Percentiles rank a stretch among this genome's conserved stretches.
Evolutionary conservation across 1,140 invertebrate genomes (phyloP).

Genomic region (Cryptotermes secundus): DNA sequence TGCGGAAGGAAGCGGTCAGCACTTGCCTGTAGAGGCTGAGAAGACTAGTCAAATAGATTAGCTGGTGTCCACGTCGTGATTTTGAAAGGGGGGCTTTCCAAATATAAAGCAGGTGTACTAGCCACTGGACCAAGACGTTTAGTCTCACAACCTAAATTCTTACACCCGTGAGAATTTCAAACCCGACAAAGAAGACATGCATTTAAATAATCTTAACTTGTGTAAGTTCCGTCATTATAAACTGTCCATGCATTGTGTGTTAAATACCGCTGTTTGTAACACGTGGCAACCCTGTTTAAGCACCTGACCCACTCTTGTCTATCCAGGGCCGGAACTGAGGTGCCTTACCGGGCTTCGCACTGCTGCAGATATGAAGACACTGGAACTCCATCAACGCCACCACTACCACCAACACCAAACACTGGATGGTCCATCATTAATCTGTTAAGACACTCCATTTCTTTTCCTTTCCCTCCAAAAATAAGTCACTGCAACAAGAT

Average conservation of each 20-base stretch:
- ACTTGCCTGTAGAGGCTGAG: too few species aligned
- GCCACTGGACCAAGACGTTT: too few species aligned
- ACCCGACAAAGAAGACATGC: too few species aligned
- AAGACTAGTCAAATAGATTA: too few species aligned
- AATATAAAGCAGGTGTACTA: too few species aligned
- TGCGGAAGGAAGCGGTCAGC: too few species aligned
- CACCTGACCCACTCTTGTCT: background rate
- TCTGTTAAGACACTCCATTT: background rate
- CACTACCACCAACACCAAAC: slow-evolving; percentile 1
- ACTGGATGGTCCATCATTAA: background rate
- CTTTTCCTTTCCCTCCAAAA: background rate
- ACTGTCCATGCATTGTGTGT: background rate
- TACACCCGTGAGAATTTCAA: too few species aligned
- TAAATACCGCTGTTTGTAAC: background rate
- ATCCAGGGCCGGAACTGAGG: background rate
- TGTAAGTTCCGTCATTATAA: too few species aligned
- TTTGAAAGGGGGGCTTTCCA: too few species aligned
- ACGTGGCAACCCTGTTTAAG: background rate
- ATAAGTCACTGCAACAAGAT: background rate
- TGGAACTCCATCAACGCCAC: background rate
- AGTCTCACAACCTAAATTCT: too few species aligned
- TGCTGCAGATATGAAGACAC: background rate
- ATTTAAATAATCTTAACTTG: too few species aligned
- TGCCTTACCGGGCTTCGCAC: background rate
- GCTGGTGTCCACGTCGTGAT: too few species aligned